These are phyloP conservation scores for Aldabrachelys gigantea DNA, from an alignment of 2,113 vertebrate species.

Conservation along the genomic window DNA sequence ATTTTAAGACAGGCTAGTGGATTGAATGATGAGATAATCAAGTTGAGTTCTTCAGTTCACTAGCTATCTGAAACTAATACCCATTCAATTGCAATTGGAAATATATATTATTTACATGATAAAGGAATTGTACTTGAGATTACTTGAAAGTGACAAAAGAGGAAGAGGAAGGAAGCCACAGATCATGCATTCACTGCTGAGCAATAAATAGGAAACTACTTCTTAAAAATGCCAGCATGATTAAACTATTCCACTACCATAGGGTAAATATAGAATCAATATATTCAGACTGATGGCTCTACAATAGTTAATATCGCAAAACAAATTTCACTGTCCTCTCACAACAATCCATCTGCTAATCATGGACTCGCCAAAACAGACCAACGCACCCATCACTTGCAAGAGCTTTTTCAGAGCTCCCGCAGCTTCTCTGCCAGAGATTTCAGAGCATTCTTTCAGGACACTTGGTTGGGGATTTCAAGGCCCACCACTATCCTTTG, in stretches of 20 bases:
- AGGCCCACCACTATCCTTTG: neutral
- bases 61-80: slow-evolving; percentile 68
- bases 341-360: neutral
- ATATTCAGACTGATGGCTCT: neutral
- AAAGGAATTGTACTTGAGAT: slow-evolving; percentile 60
- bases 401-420: neutral
- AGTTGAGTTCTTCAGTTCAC: slow-evolving; percentile 70
- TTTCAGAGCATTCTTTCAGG: neutral
- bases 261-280: neutral
- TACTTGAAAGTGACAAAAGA: slow-evolving; percentile 35
- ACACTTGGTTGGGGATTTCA: neutral
- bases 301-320: too few species aligned
- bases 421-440: neutral
- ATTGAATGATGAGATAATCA: slow-evolving; percentile 74
- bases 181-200: neutral
- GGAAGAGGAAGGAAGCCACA: neutral
- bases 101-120: slow-evolving; percentile 44
- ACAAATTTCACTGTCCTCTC: neutral
- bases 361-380: neutral
- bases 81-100: slow-evolving; percentile 70
- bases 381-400: neutral
- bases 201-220: neutral
- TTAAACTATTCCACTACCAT: rapidly evolving
- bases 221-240: neutral
- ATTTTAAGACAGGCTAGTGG: slow-evolving; percentile 57